phyloP scores from a whole-genome alignment of 53 echinoderm and acorn worm genomes.

The Luidia sarsii region DNA sequence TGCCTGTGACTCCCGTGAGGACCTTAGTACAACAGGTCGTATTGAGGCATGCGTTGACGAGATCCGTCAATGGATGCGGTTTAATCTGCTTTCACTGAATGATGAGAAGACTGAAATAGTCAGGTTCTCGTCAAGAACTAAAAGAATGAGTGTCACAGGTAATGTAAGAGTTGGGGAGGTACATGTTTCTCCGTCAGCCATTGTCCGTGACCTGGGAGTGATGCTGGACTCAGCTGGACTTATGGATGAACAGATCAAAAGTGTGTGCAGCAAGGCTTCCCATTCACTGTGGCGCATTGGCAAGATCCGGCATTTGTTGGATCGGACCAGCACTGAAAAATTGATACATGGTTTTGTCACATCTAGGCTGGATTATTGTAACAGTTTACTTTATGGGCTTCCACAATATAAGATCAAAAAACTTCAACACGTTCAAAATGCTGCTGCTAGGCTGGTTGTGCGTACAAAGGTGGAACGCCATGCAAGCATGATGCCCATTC shows the following conservation, averaged over 20 bases:
- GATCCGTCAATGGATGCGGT: neutral
- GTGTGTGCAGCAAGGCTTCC: neutral
- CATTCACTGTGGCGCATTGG: neutral
- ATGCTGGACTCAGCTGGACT: neutral
- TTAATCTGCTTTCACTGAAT: constrained; percentile 10
- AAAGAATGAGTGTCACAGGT: neutral
- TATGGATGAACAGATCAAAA: neutral
- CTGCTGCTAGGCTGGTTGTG: neutral
- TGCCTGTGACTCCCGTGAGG: neutral
- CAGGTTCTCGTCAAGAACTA: constrained; percentile 7
- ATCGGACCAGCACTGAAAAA: neutral
- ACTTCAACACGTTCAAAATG: neutral
- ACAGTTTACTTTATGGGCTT: constrained; percentile 5
- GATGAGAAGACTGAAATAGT: constrained; percentile 5
- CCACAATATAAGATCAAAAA: neutral
- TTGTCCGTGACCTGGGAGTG: neutral
- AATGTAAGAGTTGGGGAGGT: neutral
- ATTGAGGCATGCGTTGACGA: no score
- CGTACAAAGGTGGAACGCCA: neutral
- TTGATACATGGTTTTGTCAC: constrained; percentile 1
- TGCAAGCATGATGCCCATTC: neutral
- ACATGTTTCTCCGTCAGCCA: neutral
- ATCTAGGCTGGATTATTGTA: neutral
- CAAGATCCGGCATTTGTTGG: constrained; percentile 10
- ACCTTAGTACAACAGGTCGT: no score